Evolutionary conservation across 2,113 vertebrate species (phyloP), one percentile per base, ranked within the genome.

Genomic region (Symphodus melops): DNA sequence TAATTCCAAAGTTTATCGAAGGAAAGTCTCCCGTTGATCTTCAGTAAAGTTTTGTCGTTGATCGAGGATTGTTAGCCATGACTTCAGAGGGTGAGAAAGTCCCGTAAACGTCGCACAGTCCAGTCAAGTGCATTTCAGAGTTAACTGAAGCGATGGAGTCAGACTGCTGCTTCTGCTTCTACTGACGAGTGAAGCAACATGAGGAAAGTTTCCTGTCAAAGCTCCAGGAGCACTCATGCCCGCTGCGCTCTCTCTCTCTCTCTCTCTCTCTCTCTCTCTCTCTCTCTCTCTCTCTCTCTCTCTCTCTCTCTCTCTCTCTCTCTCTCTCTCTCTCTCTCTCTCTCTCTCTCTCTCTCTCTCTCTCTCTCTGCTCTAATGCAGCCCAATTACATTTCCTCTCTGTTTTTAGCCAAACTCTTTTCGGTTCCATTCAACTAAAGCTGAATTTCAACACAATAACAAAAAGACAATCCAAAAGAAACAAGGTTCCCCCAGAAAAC

Each of bases 121-220:
- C 84, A 52, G 78, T 67, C 76, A 86, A 81, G 86, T 76, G 77
- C 75, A 81, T 77, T 57, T 80, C 67, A 64, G 51, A 65, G 41
- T 1, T 5, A 53, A 67, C 56, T 62, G 75, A 42, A 56, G 69
- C 33, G 16, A 21, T 4, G 56, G 14, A 65, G 58, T n/a, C 60
- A 37, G 65, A 20, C 21, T 42, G 54, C 69, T 36, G 41, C 54
- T 28, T 48, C 42, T 57, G 62, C 69, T 36, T 20, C 54, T 39
- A 53, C 42, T 53, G 57, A 39, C 9, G 65, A 67, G 64, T 2
- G 17, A 39, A 51, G 79, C 7, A 57, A 42, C 37, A n/a, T 48
- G 62, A 49, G 9, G 37, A 69, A 83, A 83, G 77, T 85, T 89
- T 88, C 82, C 80, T 79, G 83, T 76, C 86, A 74, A 48, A 57